These are phyloP conservation scores for Agelas oroides DNA, from an alignment of 37 sponge, comb jelly and placozoan genomes.

Conservation along the genomic window DNA sequence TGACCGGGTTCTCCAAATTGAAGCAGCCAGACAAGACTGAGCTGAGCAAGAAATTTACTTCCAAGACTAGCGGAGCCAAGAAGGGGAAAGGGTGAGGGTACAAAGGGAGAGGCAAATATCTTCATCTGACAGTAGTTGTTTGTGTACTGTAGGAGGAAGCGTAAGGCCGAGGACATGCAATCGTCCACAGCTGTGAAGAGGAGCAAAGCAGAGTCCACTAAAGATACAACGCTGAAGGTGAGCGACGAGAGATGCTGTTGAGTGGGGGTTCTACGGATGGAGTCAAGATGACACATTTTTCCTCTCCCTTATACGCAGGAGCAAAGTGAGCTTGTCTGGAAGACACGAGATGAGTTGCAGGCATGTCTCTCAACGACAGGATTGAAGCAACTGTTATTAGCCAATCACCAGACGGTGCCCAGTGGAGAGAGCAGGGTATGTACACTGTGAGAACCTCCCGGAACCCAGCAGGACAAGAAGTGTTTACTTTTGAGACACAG, in stretches of 20 bases:
- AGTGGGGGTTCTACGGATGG: no score
- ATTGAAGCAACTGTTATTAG: slow-evolving; percentile 66
- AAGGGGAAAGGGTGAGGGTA: slow-evolving; percentile 14
- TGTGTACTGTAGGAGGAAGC: slow-evolving; percentile 51
- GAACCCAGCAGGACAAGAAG: no score
- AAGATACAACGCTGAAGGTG: slow-evolving; percentile 80
- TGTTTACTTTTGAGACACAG: no score
- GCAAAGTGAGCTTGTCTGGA: slow-evolving; percentile 86
- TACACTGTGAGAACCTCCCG: no score
- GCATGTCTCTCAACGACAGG: slow-evolving; percentile 29
- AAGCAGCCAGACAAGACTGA: slow-evolving; percentile 77
- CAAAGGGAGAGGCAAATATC: not conserved
- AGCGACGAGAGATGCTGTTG: not conserved
- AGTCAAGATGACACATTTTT: no score
- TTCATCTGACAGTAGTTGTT: not conserved
- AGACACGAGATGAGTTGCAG: slow-evolving; percentile 69
- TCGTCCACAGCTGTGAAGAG: slow-evolving; percentile 67
- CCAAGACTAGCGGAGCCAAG: not conserved
- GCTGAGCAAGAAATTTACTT: slow-evolving; percentile 19
- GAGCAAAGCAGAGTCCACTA: slow-evolving; percentile 66
- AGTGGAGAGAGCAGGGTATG: slow-evolving; percentile 79
- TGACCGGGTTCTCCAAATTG: slow-evolving; percentile 73
- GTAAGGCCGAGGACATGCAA: slow-evolving; percentile 22
- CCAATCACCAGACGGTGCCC: slow-evolving; percentile 76
- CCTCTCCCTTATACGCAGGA: slow-evolving; percentile 45